These are phyloP conservation scores for Sciurus niger DNA, from an alignment of 2,113 vertebrate genomes.

Conservation along the genomic window DNA sequence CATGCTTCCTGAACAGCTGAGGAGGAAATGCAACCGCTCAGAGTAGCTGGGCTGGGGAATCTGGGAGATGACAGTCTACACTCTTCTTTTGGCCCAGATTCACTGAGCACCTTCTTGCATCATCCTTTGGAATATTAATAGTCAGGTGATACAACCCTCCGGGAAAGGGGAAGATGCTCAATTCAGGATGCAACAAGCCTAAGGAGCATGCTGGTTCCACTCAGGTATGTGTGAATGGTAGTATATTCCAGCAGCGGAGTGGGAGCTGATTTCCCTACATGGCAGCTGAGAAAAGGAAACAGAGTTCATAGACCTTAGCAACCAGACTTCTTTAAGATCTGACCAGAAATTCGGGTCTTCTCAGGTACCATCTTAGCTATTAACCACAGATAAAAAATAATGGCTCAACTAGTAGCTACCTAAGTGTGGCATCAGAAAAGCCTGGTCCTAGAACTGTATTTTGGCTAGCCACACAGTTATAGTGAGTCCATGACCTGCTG, in stretches of 20 bases:
- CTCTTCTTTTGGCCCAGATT: neutral
- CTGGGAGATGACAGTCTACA: neutral
- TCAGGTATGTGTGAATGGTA: accelerated
- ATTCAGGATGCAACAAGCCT: neutral
- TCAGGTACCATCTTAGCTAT: neutral
- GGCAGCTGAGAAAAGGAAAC: neutral
- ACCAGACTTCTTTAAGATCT: neutral
- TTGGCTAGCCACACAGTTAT: neutral
- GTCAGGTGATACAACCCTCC: neutral
- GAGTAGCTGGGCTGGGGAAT: neutral
- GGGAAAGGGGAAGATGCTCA: neutral
- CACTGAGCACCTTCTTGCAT: neutral
- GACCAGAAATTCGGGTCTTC: neutral
- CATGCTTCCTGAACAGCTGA: neutral
- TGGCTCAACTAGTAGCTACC: neutral
- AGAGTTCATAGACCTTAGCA: accelerated
- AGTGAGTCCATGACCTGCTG: neutral
- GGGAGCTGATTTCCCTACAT: neutral
- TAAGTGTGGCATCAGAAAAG: neutral
- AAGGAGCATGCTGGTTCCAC: neutral
- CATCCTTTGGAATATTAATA: neutral
- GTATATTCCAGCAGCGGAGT: neutral
- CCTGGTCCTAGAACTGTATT: neutral
- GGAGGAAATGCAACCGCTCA: neutral
- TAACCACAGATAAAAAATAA: neutral